Base-by-base conservation (phyloP, 2,113 vertebrate genomes). In the Speoplatyrhinus poulsoni region DNA sequence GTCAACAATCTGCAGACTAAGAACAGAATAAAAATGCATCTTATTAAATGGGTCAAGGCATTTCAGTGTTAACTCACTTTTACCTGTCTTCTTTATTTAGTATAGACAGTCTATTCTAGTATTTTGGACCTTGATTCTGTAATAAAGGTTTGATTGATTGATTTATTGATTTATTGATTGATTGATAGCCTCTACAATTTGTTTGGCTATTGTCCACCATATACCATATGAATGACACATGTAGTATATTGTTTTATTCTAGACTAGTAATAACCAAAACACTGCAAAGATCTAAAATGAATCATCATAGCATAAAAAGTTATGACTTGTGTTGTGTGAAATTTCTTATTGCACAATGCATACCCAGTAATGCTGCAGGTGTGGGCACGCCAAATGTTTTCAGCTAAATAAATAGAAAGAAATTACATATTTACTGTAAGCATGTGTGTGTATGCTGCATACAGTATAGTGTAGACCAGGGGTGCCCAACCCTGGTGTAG, bases 1-100 rank as follows among this genome's bases (percentile, higher is more conserved):
- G 78, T 92, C 89, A 72, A 88, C 84, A 73, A 93, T 73, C 71
- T 94, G 88, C 77, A 92, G 68, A 54, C 92, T 92, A 19, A 62
- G 57, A 82, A 62, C 76, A 81, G 64, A 84, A 74, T 62, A 52
- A 83, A 83, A 65, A 70, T 60, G 73, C 60, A 70, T 12, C 50
- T 9, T 26, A 83, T 62, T 11, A 75, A 73, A 85, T 70, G 47
- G 56, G 58, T 65, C 60, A 65, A 33, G 56, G 62, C 61, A 48
- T 77, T 75, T 77, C 54, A 70, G 67, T 56, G 10, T 52, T 52
- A 12, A 52, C 13, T 10, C 36, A 41, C 5, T 11, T 52, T 52
- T 5, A 11, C 9, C 49, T 10, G 8, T 49, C 12, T 49, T 49
- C 48, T 49, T 49, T 49, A 12, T 49, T 10, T 49, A 49, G 8